Base-by-base conservation (phyloP, 37 sponge, comb jelly and placozoan species). In the Diacarnus erythraeanus region DNA sequence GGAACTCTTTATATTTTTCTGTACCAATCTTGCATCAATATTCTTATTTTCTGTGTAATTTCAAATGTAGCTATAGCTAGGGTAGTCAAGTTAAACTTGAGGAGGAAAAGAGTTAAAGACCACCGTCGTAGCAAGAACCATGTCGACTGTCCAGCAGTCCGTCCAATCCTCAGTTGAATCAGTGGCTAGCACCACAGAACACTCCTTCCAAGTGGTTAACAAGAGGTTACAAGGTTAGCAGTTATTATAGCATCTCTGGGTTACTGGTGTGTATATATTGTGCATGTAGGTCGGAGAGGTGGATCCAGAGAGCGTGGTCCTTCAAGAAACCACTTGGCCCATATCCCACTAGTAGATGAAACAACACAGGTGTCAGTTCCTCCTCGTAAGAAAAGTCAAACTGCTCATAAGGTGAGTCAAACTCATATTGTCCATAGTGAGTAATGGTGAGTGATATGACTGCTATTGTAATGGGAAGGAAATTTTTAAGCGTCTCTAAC, bases 181-280 rank as follows among this genome's bases (percentile, higher is more conserved):
- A 17, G 15, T 30, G 27, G 66, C 35, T 47, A 47, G 51, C 51
- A 47, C 51, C 51, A 25, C n/a, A 15, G 81, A 81, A 21, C 81
- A 81, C 9, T 72, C 81, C 44, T 81, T 81, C 38, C 81, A 81
- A 41, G 81, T 81, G 22, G 81, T 81, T 23, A 33, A 1, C 12
- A 25, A 21, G 44, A 8, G 22, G 23, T 43, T 33, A 10, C 56
- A 25, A 17, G 29, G 34, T 65, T 65, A 25, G 34, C 2, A 5
- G 17, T 65, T 17, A 12, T 47, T 6, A 15, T 15, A 47, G 4
- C 61, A 60, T 21, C 61, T 60, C 22, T 20, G 23, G 23, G 22
- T 26, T 60, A 60, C 9, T 60, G 56, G 17, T 54, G 17, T 54
- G 56, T 54, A 20, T 54, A 54, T 54, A 17, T 54, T 54, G 56